Evolutionary conservation across 1,140 invertebrate species (phyloP).

Genomic region (Babylonia areolata): DNA sequence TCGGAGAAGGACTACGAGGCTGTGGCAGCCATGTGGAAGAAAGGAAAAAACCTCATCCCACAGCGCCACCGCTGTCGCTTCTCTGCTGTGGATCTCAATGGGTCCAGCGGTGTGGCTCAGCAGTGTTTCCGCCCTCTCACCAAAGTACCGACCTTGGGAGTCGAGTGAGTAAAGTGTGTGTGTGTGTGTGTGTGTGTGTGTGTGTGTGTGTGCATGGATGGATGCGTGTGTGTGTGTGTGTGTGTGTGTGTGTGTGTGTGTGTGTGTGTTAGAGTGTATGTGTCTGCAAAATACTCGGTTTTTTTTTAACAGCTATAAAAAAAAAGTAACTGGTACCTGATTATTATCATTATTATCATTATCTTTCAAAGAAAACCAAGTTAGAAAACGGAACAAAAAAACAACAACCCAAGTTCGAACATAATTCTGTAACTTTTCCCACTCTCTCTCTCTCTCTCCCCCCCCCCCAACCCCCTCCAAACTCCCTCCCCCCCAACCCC

Average conservation of each 20-base stretch:
- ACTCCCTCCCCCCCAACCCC: too few species aligned
- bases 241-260: neutral
- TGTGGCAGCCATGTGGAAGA: slow-evolving; percentile 59
- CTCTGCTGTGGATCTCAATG: slow-evolving; percentile 58
- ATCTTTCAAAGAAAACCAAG: too few species aligned
- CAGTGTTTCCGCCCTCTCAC: slow-evolving; percentile 57
- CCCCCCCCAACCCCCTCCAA: too few species aligned
- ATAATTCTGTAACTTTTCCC: too few species aligned
- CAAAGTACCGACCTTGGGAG: slow-evolving; percentile 63
- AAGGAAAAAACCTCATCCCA: slow-evolving; percentile 45
- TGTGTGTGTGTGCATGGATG: slow-evolving; percentile 1
- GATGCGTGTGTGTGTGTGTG: slow-evolving; percentile 4
- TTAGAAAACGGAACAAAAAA: too few species aligned
- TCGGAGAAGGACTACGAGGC: slow-evolving; percentile 55
- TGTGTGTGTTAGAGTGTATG: slow-evolving; percentile 15
- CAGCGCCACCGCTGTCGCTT: slow-evolving; percentile 59
- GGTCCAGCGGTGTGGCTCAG: slow-evolving; percentile 51
- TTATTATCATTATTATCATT: too few species aligned
- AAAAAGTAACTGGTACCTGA: too few species aligned
- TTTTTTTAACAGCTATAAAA: too few species aligned
- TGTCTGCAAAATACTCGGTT: too few species aligned
- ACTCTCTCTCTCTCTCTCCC: too few species aligned
- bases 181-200: neutral
- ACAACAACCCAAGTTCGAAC: too few species aligned
- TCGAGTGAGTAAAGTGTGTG: neutral